Conservation (phyloP, 2,797 vertebrate genomes). For the Macrochelys suwanniensis region DNA sequence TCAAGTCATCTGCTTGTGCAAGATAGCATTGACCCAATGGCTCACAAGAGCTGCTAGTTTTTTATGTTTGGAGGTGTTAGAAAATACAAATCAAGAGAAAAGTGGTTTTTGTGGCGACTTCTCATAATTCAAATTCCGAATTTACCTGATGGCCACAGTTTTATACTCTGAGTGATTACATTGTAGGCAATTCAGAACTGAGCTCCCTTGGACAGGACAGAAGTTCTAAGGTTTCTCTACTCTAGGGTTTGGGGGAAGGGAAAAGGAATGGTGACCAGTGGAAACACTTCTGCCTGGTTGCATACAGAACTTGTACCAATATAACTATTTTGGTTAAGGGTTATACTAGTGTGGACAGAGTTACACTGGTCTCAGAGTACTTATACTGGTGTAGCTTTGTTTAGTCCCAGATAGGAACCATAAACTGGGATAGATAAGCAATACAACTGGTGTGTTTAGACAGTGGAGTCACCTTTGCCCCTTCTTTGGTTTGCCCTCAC, state of each 20-base stretch:
- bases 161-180: neutral
- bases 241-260: neutral
- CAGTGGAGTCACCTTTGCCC: neutral
- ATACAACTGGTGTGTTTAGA: no score
- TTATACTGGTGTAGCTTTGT: neutral
- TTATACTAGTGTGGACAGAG: neutral
- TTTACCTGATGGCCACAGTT: neutral
- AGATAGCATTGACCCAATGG: neutral
- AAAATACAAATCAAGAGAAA: neutral
- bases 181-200: neutral
- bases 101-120: neutral
- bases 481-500: neutral
- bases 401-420: neutral
- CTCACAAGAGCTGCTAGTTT: neutral
- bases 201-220: neutral
- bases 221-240: neutral
- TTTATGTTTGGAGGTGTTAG: neutral
- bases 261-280: neutral
- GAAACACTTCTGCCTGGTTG: neutral
- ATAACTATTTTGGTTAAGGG: neutral
- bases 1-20: neutral
- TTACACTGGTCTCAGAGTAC: neutral
- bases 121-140: neutral
- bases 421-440: neutral
- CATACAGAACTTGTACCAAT: neutral